Evolutionary conservation across 2,888 invertebrate genomes (phyloP).

Genomic region (Allophyes oxyacanthae): DNA sequence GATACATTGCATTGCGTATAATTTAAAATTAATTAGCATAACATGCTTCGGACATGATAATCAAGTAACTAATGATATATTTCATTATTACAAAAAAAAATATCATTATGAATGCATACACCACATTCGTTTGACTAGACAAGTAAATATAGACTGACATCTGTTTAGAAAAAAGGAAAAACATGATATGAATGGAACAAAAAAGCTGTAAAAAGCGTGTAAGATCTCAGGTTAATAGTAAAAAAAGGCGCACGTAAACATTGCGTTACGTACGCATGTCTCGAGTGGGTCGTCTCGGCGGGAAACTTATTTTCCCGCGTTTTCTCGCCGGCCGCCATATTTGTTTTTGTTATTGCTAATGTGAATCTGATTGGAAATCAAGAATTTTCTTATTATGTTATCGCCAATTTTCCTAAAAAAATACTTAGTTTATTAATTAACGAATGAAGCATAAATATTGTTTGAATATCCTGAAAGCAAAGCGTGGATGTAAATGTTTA

Average conservation of each 20-base stretch:
- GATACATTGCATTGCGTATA: slow-evolving; percentile 42
- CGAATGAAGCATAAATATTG: too few species aligned
- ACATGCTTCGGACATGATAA: slow-evolving; percentile 32
- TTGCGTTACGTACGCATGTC: slow-evolving; percentile 83
- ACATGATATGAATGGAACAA: slow-evolving; percentile 30
- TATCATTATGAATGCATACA: too few species aligned
- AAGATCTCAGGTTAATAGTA: slow-evolving; percentile 48
- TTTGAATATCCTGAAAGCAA: neutral
- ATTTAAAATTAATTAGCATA: slow-evolving; percentile 47
- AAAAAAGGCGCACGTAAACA: slow-evolving; percentile 72
- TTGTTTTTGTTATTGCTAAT: slow-evolving; percentile 70
- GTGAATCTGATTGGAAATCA: slow-evolving; percentile 76
- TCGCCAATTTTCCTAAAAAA: too few species aligned
- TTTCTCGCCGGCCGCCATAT: slow-evolving; percentile 75
- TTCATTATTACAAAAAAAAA: neutral
- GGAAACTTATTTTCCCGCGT: slow-evolving; percentile 88
- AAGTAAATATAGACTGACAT: slow-evolving; percentile 22
- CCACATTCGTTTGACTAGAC: slow-evolving; percentile 21
- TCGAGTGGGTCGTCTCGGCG: slow-evolving; percentile 78
- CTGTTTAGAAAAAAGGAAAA: slow-evolving; percentile 46
- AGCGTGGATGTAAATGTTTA: neutral
- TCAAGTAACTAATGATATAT: slow-evolving; percentile 26
- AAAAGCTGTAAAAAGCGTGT: slow-evolving; percentile 49
- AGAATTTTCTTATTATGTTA: slow-evolving; percentile 49
- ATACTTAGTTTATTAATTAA: too few species aligned